A percentile compares a stretch with the other conserved stretches of the same genome.
Conservation (phyloP, 2,888 invertebrate species). For the Eumerus sabulonum region DNA sequence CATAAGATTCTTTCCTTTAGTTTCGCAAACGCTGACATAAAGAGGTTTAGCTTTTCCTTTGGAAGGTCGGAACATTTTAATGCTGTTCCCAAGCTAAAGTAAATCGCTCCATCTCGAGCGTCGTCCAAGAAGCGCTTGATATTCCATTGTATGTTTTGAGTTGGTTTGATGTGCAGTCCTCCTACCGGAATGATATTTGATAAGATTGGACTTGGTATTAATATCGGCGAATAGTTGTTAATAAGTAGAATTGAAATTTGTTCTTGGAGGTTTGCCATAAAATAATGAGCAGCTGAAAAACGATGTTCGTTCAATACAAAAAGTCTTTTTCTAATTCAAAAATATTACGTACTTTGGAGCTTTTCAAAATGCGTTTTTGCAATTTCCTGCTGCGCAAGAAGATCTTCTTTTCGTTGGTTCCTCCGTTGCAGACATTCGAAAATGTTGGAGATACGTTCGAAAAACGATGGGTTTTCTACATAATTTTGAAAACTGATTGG, state of each 20-base stretch:
- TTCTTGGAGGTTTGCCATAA: conserved; percentile 78
- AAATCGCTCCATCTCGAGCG: conserved; percentile 78
- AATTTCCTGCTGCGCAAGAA: conserved; percentile 75
- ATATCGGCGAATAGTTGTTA: conserved; percentile 80
- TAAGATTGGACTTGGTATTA: conserved; percentile 78
- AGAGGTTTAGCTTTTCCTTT: conserved; percentile 73
- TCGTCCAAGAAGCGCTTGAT: conserved; percentile 79
- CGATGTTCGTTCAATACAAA: too few relatives aligned
- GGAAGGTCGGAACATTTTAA: conserved; percentile 78
- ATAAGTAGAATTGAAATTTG: conserved; percentile 79
- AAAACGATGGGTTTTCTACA: conserved; percentile 79
- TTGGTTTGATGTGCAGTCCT: conserved; percentile 80
- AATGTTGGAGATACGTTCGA: conserved; percentile 80
- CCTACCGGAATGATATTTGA: conserved; percentile 80
- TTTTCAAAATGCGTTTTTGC: conserved; percentile 74
- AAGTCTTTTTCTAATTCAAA: background rate
- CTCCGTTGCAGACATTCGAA: conserved; percentile 75
- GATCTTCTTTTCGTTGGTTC: conserved; percentile 73
- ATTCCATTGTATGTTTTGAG: conserved; percentile 77
- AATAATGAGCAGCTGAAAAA: conserved; percentile 47
- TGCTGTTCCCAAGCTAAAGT: conserved; percentile 79
- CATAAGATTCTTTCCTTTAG: conserved; percentile 78
- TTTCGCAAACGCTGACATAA: conserved; percentile 76
- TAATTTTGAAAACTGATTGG: conserved; percentile 78
- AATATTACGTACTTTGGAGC: conserved; percentile 70